A percentile compares a stretch with the other conserved stretches of the same genome.
Conservation (phyloP, 2,888 invertebrate species). For the Campoletis raptor region DNA sequence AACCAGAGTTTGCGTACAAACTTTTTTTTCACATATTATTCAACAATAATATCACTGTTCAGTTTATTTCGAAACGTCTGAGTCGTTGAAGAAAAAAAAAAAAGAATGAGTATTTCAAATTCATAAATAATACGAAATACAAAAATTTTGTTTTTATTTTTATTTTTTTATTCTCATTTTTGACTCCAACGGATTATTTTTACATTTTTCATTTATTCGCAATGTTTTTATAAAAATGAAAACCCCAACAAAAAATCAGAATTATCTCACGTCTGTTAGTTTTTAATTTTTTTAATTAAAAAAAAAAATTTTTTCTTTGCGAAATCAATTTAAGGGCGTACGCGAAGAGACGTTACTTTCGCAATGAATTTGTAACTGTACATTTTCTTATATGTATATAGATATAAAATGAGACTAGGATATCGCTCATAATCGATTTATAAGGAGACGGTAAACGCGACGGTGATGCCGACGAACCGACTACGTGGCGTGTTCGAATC, state of each 20-base stretch:
- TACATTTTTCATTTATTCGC: neutral
- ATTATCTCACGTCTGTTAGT: slow-evolving; percentile 11
- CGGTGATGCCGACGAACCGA: slow-evolving; percentile 18
- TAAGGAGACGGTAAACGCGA: slow-evolving; percentile 33
- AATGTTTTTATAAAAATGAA: neutral
- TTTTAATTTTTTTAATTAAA: too few relatives aligned
- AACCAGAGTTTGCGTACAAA: neutral
- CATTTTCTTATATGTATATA: neutral
- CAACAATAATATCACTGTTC: neutral
- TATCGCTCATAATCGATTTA: slow-evolving; percentile 58
- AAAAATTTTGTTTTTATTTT: neutral
- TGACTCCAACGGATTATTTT: neutral
- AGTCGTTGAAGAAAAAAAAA: too few relatives aligned
- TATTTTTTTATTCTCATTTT: neutral
- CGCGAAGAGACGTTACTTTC: neutral
- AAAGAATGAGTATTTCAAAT: too few relatives aligned
- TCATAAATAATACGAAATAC: neutral
- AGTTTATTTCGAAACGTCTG: too few relatives aligned
- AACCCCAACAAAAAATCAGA: neutral
- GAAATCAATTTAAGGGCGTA: slow-evolving; percentile 40
- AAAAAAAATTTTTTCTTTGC: neutral
- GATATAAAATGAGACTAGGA: slow-evolving; percentile 1
- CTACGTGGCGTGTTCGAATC: slow-evolving; percentile 53
- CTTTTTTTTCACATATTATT: neutral
- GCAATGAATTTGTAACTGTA: slow-evolving; percentile 10